Evolutionary conservation across 2,113 vertebrate genomes (phyloP).

Genomic region (Rhabdornis inornatus): DNA sequence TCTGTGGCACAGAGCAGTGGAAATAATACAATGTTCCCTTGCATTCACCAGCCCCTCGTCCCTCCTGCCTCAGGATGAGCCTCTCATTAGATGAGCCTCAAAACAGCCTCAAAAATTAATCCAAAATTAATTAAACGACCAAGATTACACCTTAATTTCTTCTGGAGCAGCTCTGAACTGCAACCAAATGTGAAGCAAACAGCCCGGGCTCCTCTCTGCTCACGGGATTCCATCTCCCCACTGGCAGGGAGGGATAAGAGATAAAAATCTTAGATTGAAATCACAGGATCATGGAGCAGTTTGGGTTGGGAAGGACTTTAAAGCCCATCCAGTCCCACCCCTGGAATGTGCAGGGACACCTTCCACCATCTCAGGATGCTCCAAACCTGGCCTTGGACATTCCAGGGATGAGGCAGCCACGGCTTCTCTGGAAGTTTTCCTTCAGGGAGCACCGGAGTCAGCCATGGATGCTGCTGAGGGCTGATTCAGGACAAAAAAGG

Average conservation of each 20-base stretch:
- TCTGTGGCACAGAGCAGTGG: not conserved
- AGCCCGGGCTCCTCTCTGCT: not conserved
- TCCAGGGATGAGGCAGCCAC: not conserved
- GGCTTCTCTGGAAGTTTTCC: not conserved
- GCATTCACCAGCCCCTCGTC: not conserved
- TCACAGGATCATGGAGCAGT: not conserved
- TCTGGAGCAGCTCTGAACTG: accelerated
- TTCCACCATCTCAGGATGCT: not conserved
- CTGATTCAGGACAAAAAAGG: not conserved
- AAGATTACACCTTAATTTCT: not conserved
- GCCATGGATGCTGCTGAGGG: not conserved
- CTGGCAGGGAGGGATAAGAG: not conserved
- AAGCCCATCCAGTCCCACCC: not conserved
- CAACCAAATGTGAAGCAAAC: not conserved
- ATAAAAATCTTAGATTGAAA: not conserved
- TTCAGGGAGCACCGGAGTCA: accelerated
- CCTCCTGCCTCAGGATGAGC: not conserved
- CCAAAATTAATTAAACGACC: too few relatives aligned
- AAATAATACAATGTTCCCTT: not conserved
- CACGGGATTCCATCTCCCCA: accelerated
- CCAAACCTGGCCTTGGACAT: not conserved
- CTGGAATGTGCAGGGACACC: not conserved
- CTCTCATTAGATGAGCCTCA: not conserved
- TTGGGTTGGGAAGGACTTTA: not conserved
- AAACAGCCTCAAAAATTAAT: not conserved